Conservation (phyloP, 2,113 vertebrate species). For the Alligator sinensis region DNA sequence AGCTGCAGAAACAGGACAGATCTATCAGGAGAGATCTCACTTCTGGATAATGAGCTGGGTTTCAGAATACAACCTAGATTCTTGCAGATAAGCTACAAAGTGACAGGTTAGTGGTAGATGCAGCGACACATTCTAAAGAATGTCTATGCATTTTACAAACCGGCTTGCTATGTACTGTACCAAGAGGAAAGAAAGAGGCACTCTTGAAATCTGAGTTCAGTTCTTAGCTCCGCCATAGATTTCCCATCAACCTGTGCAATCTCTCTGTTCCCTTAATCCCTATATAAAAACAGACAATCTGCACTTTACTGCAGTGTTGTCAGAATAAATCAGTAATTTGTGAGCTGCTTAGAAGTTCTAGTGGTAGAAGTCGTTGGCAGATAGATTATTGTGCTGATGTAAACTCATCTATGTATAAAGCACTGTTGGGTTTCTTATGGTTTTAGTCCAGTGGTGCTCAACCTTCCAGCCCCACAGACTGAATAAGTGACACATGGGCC, state of each 20-base stretch:
- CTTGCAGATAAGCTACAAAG: neutral
- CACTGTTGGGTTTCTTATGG: neutral
- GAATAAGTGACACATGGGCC: too few relatives aligned
- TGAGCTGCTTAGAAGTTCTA: neutral
- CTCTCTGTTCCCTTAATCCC: neutral
- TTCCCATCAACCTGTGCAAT: neutral
- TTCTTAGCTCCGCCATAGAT: neutral
- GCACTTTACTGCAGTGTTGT: neutral
- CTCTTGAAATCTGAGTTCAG: neutral
- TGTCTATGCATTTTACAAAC: neutral
- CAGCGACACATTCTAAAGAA: neutral
- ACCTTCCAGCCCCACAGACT: too few relatives aligned
- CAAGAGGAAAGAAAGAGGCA: neutral
- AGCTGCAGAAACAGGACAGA: conserved; percentile 58
- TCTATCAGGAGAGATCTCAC: conserved; percentile 15
- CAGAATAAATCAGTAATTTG: neutral
- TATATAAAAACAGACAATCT: neutral
- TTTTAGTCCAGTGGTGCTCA: too few relatives aligned
- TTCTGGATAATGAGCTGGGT: conserved; percentile 67
- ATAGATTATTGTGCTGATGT: neutral
- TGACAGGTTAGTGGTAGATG: conserved; percentile 31
- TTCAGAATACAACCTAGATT: conserved; percentile 62
- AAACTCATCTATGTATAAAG: neutral
- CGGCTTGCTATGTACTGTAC: neutral
- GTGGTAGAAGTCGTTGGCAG: neutral